phyloP scores from a whole-genome alignment of 2,888 invertebrate genomes.

The Drepana falcataria region DNA sequence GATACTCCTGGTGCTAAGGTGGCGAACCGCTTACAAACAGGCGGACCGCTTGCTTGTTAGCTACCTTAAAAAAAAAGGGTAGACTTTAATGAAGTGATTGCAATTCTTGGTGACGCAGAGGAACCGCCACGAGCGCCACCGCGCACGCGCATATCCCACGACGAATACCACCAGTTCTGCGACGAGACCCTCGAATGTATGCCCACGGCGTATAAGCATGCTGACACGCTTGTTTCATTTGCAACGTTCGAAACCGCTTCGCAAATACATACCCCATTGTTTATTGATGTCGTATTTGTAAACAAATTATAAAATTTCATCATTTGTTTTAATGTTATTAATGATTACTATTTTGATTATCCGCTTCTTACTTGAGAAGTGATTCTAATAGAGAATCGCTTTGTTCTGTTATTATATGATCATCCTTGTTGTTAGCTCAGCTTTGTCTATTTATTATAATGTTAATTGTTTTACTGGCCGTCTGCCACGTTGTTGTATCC shows the following conservation, averaged over 20 bases:
- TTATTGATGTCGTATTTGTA: neutral
- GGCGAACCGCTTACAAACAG: too few relatives aligned
- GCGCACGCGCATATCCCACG: conserved; percentile 80
- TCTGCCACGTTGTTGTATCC: too few relatives aligned
- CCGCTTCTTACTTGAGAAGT: too few relatives aligned
- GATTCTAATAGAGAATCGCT: too few relatives aligned
- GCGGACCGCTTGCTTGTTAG: too few relatives aligned
- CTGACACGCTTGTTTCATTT: conserved; percentile 47
- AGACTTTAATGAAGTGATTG: conserved; percentile 5
- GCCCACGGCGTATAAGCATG: conserved; percentile 54
- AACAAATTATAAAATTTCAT: neutral
- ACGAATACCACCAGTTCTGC: conserved; percentile 89
- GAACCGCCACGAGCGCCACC: conserved; percentile 70
- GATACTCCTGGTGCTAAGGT: too few relatives aligned
- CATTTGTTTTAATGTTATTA: neutral
- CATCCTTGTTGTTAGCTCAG: too few relatives aligned
- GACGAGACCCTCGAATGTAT: conserved; percentile 89
- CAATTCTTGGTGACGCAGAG: conserved; percentile 34
- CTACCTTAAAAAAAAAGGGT: neutral
- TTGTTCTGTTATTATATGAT: too few relatives aligned
- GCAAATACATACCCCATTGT: conserved; percentile 2
- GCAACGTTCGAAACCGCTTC: conserved; percentile 19
- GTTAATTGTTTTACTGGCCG: too few relatives aligned
- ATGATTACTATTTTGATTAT: neutral
- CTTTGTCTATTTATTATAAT: too few relatives aligned